Percentiles rank a stretch among this genome's conserved stretches.
Evolutionary conservation across 2,797 vertebrate species (phyloP).

Genomic region (Nannoperca australis): DNA sequence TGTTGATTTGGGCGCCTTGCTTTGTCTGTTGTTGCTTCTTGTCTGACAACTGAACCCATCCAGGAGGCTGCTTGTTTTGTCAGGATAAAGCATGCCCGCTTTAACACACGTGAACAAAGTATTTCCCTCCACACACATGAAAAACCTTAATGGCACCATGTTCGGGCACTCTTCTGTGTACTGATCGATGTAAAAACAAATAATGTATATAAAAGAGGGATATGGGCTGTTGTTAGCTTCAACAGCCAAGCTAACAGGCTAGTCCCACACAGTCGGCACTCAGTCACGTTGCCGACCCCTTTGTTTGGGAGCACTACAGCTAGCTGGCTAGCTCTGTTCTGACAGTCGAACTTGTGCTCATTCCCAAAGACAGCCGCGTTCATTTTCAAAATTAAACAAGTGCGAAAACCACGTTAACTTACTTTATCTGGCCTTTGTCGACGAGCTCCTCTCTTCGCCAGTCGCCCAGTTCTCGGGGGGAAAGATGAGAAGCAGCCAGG

Average conservation of each 20-base stretch:
- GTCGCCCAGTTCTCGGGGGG: slow-evolving; percentile 46
- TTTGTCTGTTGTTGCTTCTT: slow-evolving; percentile 83
- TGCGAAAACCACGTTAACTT: slow-evolving; percentile 44
- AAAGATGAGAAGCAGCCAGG: slow-evolving; percentile 71
- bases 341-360: slow-evolving; percentile 61
- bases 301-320: slow-evolving; percentile 86
- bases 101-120: slow-evolving; percentile 5
- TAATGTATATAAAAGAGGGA: not conserved
- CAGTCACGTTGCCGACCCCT: slow-evolving; percentile 89
- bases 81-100: slow-evolving; percentile 38
- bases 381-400: slow-evolving; percentile 46
- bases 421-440: slow-evolving; percentile 65
- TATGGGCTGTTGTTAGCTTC: slow-evolving; percentile 67
- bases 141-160: accelerated
- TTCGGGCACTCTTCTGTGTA: accelerated
- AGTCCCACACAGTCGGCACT: slow-evolving; percentile 77
- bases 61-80: slow-evolving; percentile 57
- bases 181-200: not conserved
- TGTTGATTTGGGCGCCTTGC: slow-evolving; percentile 69
- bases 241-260: slow-evolving; percentile 71
- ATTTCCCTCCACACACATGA: not conserved
- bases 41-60: slow-evolving; percentile 77
- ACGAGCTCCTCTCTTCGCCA: slow-evolving; percentile 42
- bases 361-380: slow-evolving; percentile 6
- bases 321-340: slow-evolving; percentile 74